These are phyloP conservation scores for Clarias pachynema DNA, from an alignment of 2,797 vertebrate genomes.

Conservation along the genomic window DNA sequence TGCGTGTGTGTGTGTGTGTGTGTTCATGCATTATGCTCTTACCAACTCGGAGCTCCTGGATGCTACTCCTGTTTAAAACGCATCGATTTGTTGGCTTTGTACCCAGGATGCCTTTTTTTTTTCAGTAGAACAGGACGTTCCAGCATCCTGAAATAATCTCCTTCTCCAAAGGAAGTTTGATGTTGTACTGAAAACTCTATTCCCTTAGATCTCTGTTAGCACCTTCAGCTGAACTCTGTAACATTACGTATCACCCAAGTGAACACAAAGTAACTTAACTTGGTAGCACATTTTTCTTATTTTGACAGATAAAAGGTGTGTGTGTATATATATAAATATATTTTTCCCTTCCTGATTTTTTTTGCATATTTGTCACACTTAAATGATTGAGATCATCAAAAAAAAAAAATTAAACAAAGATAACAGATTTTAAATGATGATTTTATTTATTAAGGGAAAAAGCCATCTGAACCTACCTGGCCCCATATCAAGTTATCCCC, in stretches of 20 bases:
- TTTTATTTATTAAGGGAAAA: too few species aligned
- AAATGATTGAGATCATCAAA: too few species aligned
- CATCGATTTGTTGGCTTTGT: constrained; percentile 40
- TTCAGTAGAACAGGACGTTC: neutral
- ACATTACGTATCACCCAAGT: neutral
- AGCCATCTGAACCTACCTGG: too few species aligned
- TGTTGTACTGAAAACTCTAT: neutral
- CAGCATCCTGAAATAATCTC: constrained; percentile 27
- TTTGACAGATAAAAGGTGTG: neutral
- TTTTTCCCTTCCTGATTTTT: neutral
- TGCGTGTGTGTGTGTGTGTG: constrained; percentile 19
- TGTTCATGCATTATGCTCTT: neutral
- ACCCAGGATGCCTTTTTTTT: neutral
- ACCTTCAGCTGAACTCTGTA: neutral
- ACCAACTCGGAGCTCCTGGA: neutral
- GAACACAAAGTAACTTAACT: neutral
- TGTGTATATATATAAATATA: too few species aligned
- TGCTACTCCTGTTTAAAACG: neutral
- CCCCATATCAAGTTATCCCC: too few species aligned
- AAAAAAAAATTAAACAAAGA: too few species aligned
- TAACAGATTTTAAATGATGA: too few species aligned
- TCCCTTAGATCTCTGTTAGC: neutral
- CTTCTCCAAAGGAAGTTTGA: constrained; percentile 9
- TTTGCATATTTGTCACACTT: too few species aligned
- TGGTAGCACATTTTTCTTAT: neutral